phyloP scores from a whole-genome alignment of 2,113 vertebrate genomes.

The Saccopteryx bilineata region DNA sequence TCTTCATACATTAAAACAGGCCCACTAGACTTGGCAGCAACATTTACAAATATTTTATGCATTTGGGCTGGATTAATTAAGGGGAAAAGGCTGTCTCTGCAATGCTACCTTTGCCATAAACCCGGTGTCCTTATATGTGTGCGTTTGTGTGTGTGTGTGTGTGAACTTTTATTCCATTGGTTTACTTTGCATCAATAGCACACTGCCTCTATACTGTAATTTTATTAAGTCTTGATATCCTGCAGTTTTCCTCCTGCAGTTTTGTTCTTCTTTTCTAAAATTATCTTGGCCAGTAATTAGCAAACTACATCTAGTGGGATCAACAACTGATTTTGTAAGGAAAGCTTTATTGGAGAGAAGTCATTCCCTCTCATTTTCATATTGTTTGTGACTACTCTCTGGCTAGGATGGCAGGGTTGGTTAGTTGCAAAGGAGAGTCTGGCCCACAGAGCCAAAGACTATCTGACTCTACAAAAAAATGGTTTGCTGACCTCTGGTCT shows the following conservation, averaged over 20 bases:
- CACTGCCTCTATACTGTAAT: neutral
- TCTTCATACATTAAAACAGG: constrained; percentile 83
- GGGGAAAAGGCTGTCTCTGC: neutral
- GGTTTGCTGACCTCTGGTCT: neutral
- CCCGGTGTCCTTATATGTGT: neutral
- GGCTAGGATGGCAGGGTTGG: neutral
- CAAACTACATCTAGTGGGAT: neutral
- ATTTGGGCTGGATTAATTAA: neutral
- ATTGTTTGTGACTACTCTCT: neutral
- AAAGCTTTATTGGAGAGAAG: neutral
- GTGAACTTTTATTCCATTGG: neutral
- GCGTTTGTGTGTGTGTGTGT: neutral
- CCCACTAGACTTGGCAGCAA: constrained; percentile 69
- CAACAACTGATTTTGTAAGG: neutral
- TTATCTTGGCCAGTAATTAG: neutral
- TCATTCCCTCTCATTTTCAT: neutral
- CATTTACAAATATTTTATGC: neutral
- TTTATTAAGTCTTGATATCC: neutral
- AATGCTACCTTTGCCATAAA: neutral
- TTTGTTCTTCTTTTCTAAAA: neutral
- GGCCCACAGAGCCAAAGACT: neutral
- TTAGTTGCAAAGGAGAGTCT: neutral
- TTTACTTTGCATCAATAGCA: neutral
- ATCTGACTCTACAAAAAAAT: neutral
- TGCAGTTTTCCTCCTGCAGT: neutral